A percentile compares a stretch with the other conserved stretches of the same genome.
Conservation (phyloP, 2,797 vertebrate genomes). For the Petrocephalus sullivani region DNA sequence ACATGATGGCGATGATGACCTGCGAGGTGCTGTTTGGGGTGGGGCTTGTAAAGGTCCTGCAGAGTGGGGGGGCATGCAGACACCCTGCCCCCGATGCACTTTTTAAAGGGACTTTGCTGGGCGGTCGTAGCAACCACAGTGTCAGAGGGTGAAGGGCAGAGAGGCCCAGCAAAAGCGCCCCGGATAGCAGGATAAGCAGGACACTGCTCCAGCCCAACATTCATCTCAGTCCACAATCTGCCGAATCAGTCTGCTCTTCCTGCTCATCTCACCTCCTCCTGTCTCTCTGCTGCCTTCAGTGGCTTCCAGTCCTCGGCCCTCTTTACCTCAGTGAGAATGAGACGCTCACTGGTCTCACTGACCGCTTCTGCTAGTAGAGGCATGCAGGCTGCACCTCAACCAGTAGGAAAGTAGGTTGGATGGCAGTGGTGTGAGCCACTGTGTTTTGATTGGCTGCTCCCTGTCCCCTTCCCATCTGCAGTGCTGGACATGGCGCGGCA, state of each 20-base stretch:
- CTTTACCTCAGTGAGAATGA: neutral
- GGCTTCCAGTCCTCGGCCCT: neutral
- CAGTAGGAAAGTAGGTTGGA: neutral
- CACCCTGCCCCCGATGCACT: neutral
- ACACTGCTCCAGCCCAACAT: neutral
- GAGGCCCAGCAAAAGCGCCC: neutral
- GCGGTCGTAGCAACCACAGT: neutral
- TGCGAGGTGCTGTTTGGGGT: neutral
- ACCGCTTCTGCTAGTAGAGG: neutral
- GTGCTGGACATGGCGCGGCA: conserved; percentile 98
- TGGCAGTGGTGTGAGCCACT: neutral
- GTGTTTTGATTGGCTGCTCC: neutral
- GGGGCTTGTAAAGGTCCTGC: neutral
- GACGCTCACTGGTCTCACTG: neutral
- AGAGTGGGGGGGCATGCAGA: neutral
- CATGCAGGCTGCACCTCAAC: too few species aligned
- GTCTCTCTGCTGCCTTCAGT: neutral
- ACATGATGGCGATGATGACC: neutral
- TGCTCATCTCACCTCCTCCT: neutral
- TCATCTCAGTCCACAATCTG: neutral
- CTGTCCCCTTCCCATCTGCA: conserved; percentile 38
- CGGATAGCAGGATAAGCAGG: neutral
- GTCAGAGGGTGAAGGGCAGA: neutral
- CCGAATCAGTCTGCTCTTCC: neutral
- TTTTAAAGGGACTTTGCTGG: neutral